Evolutionary conservation across 2,113 vertebrate species (phyloP).

Genomic region (Ranitomeya imitator): DNA sequence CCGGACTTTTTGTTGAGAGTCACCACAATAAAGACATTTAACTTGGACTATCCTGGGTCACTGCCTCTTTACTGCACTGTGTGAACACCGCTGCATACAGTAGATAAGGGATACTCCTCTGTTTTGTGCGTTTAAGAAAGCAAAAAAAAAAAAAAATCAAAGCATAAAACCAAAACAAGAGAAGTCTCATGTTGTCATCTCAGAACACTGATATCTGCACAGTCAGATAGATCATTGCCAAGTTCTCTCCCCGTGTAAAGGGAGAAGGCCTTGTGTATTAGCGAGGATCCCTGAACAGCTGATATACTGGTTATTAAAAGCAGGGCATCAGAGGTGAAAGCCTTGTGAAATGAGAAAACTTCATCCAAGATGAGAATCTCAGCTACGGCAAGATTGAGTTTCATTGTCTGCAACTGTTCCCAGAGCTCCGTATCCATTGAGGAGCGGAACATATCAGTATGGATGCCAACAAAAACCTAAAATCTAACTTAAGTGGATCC

Average conservation of each 20-base stretch:
- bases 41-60: too few relatives aligned
- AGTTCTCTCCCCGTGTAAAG: neutral
- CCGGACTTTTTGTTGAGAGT: too few relatives aligned
- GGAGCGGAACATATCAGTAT: neutral
- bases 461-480: neutral
- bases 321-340: slow-evolving; percentile 41
- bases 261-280: slow-evolving; percentile 5
- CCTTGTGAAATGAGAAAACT: neutral
- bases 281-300: slow-evolving; percentile 32
- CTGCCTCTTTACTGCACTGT: too few relatives aligned
- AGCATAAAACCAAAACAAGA: neutral
- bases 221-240: slow-evolving; percentile 17
- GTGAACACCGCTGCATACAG: too few relatives aligned
- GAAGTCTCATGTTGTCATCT: neutral
- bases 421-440: neutral
- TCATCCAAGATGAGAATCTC: neutral
- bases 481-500: neutral
- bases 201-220: neutral
- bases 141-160: too few relatives aligned
- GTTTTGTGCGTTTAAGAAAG: too few relatives aligned
- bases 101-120: too few relatives aligned
- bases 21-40: too few relatives aligned
- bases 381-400: slow-evolving; percentile 25
- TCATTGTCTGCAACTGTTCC: slow-evolving; percentile 36
- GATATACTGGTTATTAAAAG: slow-evolving; percentile 30